Evolutionary conservation across 2,797 vertebrate species (phyloP).

Genomic region (Megaceryle alcyon): DNA sequence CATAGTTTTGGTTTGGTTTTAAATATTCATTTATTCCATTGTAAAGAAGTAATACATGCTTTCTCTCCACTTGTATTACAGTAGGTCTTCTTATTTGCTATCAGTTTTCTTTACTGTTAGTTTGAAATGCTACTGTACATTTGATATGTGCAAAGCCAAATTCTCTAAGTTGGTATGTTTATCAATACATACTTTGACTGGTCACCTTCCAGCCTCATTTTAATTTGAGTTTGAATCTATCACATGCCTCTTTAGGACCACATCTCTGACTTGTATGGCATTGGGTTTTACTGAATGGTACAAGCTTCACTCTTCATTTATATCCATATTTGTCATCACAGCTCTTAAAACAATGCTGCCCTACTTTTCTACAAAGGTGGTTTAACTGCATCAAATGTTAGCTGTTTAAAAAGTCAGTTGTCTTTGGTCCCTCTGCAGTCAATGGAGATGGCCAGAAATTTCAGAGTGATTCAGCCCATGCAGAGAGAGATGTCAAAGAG

Average conservation of each 20-base stretch:
- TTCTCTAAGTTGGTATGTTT: neutral
- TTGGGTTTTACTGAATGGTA: neutral
- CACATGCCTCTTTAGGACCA: neutral
- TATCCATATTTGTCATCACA: neutral
- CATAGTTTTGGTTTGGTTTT: neutral
- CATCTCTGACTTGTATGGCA: neutral
- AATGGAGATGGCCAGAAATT: slow-evolving; percentile 11
- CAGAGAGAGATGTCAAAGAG: neutral
- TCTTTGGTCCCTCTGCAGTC: slow-evolving; percentile 1
- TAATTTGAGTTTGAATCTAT: neutral
- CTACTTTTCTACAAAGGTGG: neutral
- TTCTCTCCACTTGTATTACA: neutral
- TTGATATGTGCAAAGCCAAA: neutral
- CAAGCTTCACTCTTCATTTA: neutral
- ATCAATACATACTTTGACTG: neutral
- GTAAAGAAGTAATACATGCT: neutral
- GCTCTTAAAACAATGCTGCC: neutral
- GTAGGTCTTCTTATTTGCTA: neutral
- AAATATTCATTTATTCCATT: neutral
- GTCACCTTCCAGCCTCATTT: neutral
- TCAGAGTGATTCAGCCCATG: neutral
- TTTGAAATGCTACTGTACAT: neutral
- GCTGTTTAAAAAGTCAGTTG: neutral
- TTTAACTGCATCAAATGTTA: neutral
- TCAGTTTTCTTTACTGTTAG: neutral